These are phyloP conservation scores for Aporrectodea caliginosa DNA, from an alignment of 1,140 invertebrate species.

Conservation along the genomic window DNA sequence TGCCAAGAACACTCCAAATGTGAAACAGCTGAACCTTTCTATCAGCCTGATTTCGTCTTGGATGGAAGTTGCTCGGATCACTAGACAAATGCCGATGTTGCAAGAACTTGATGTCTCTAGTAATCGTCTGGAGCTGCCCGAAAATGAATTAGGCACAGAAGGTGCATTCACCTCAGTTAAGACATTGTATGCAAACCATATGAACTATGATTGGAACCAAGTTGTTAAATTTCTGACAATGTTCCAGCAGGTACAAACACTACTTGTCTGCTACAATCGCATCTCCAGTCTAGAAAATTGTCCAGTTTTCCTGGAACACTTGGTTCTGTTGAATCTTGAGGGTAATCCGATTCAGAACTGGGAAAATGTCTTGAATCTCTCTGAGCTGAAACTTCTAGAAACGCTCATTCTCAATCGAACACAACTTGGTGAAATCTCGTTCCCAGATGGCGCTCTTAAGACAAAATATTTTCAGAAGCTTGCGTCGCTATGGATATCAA, in stretches of 20 bases:
- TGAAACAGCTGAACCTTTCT: background rate
- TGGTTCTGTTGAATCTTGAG: conserved; percentile 9
- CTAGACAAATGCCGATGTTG: background rate
- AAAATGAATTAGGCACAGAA: background rate
- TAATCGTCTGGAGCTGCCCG: background rate
- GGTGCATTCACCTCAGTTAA: background rate
- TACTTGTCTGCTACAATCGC: background rate
- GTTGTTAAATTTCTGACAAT: background rate
- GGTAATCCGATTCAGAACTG: conserved; percentile 1
- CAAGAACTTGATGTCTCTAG: background rate
- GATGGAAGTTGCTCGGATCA: background rate
- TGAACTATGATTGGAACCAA: background rate
- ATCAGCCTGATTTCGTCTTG: background rate
- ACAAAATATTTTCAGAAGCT: background rate
- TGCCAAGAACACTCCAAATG: background rate
- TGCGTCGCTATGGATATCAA: background rate
- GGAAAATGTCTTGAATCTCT: conserved; percentile 3
- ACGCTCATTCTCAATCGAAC: conserved; percentile 8
- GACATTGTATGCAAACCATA: background rate
- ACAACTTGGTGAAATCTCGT: background rate
- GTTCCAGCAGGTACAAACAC: background rate
- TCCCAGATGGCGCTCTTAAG: background rate
- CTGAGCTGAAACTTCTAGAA: background rate
- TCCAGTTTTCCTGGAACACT: background rate
- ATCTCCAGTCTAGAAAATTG: background rate